These are phyloP conservation scores for Cryptus viduatorius DNA, from an alignment of 2,888 invertebrate species.

Conservation along the genomic window DNA sequence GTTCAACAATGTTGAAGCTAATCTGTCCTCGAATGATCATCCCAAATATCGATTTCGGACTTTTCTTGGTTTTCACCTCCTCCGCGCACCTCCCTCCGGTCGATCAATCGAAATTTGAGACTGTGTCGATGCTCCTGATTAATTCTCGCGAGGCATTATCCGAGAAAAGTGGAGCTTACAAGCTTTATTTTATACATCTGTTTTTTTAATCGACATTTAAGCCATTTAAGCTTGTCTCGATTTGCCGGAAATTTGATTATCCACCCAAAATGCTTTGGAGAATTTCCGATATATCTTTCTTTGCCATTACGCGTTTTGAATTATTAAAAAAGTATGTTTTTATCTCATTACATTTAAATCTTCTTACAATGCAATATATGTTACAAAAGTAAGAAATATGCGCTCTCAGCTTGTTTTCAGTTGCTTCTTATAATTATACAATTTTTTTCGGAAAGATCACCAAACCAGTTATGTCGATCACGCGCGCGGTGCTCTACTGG, in stretches of 20 bases:
- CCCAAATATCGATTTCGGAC: not conserved
- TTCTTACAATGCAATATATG: not conserved
- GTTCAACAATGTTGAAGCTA: not conserved
- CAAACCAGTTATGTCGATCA: constrained; percentile 56
- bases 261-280: too few relatives aligned
- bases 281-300: too few relatives aligned
- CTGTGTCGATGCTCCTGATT: not conserved
- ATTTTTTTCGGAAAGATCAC: constrained; percentile 36
- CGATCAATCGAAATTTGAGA: not conserved
- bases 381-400: constrained; percentile 22
- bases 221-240: too few relatives aligned
- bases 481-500: constrained; percentile 65
- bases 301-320: not conserved
- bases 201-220: too few relatives aligned
- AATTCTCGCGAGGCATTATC: not conserved
- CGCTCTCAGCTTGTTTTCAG: not conserved
- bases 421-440: constrained; percentile 26
- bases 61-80: not conserved
- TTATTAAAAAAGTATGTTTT: not conserved
- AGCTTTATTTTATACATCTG: not conserved
- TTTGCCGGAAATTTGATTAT: too few relatives aligned
- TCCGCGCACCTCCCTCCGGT: constrained; percentile 2
- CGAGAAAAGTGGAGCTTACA: not conserved
- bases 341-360: not conserved
- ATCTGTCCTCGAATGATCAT: not conserved